phyloP scores from a whole-genome alignment of 23 tunicate genomes.

The Phallusia fumigata region DNA sequence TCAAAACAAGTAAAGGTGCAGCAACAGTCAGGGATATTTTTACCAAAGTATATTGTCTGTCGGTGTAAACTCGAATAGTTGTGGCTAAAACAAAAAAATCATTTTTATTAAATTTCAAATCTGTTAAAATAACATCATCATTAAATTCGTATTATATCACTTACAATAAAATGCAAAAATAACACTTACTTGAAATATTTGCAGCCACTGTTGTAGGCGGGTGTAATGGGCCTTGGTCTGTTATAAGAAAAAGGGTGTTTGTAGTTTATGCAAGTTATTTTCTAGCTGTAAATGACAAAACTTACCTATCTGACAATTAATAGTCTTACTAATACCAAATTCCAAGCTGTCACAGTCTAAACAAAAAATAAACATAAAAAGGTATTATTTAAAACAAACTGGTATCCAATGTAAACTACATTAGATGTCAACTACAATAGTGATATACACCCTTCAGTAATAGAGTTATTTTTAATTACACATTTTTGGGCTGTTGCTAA shows the following conservation, averaged over 20 bases:
- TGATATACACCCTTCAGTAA: no score
- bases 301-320: neutral
- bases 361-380: neutral
- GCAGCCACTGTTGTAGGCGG: neutral
- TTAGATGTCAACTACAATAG: no score
- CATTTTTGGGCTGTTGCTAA: no score
- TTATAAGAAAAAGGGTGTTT: neutral
- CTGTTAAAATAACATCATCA: no score
- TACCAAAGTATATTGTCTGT: neutral
- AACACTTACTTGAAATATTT: neutral
- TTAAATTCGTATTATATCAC: no score
- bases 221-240: neutral
- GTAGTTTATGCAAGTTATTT: neutral
- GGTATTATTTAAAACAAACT: no score
- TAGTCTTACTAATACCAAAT: neutral
- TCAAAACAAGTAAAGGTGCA: neutral
- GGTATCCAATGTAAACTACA: no score
- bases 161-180: no score
- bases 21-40: neutral
- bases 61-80: no score
- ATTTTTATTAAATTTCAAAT: no score
- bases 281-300: neutral
- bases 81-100: no score
- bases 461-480: no score
- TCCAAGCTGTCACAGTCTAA: neutral